Evolutionary conservation across 2,113 vertebrate genomes (phyloP).

Genomic region (Promerops cafer): DNA sequence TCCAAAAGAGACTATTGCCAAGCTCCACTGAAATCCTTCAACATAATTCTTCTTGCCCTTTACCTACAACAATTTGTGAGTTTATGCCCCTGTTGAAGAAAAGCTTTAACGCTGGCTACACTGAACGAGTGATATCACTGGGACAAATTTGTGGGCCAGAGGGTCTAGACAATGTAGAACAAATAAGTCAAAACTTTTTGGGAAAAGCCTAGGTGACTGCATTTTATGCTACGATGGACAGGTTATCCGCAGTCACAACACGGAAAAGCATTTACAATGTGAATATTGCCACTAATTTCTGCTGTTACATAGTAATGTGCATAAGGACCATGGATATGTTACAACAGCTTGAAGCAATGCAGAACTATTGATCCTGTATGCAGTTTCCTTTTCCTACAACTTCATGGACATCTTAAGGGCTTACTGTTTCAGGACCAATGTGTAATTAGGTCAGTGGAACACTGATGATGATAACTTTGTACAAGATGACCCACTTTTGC

Average conservation of each 20-base stretch:
- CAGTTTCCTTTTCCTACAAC: background rate
- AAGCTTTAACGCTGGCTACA: background rate
- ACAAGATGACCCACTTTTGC: conserved; percentile 48
- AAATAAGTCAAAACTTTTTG: background rate
- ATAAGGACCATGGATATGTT: background rate
- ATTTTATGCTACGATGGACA: background rate
- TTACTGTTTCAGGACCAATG: conserved; percentile 13
- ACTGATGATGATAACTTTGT: conserved; percentile 37
- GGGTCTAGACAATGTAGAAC: background rate
- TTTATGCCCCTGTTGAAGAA: background rate
- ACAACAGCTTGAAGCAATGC: background rate
- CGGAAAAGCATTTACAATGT: background rate
- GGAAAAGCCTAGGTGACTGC: background rate
- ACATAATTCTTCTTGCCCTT: background rate
- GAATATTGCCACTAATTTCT: background rate
- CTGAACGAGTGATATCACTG: background rate
- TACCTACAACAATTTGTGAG: background rate
- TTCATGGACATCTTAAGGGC: background rate
- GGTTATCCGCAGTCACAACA: background rate
- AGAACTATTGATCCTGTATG: background rate
- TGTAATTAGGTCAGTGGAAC: conserved; percentile 61
- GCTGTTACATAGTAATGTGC: background rate
- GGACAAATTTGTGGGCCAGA: background rate
- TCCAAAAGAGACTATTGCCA: background rate
- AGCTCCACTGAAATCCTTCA: background rate